Evolutionary conservation across 2,113 vertebrate genomes (phyloP).

Genomic region (Galemys pyrenaicus): DNA sequence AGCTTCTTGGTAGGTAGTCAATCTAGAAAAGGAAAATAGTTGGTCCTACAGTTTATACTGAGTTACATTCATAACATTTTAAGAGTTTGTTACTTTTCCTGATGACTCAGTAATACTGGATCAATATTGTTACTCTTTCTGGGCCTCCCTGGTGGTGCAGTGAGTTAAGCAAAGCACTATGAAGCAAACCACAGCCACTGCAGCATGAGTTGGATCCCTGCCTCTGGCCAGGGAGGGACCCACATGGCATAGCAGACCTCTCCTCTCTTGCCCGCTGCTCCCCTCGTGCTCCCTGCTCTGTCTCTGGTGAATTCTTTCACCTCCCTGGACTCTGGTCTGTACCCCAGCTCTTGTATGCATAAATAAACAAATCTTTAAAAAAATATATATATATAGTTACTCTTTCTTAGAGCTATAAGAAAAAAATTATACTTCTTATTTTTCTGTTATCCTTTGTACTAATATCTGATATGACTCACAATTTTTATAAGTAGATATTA

Average conservation of each 20-base stretch:
- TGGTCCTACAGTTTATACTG: neutral
- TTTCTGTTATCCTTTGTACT: neutral
- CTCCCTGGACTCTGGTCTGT: too few relatives aligned
- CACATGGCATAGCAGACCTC: too few relatives aligned
- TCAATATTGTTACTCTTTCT: neutral
- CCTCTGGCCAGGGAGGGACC: too few relatives aligned
- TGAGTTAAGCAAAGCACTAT: too few relatives aligned
- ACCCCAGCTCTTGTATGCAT: too few relatives aligned
- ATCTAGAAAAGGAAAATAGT: neutral
- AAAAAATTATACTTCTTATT: neutral
- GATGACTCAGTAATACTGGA: neutral
- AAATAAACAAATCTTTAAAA: too few relatives aligned
- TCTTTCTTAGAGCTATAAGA: neutral
- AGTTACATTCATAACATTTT: neutral
- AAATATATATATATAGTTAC: neutral
- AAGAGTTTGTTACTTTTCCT: slow-evolving; percentile 28
- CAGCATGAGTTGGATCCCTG: too few relatives aligned
- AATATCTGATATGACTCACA: neutral
- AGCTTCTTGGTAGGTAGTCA: neutral
- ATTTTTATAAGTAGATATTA: slow-evolving; percentile 17
- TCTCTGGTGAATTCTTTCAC: too few relatives aligned
- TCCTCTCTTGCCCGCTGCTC: too few relatives aligned
- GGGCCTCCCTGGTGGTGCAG: too few relatives aligned
- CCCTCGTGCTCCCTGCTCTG: too few relatives aligned
- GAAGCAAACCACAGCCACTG: too few relatives aligned